Evolutionary conservation across 2,797 vertebrate genomes (phyloP), one percentile per base, ranked within the genome.

Genomic region (Danio kyathit): DNA sequence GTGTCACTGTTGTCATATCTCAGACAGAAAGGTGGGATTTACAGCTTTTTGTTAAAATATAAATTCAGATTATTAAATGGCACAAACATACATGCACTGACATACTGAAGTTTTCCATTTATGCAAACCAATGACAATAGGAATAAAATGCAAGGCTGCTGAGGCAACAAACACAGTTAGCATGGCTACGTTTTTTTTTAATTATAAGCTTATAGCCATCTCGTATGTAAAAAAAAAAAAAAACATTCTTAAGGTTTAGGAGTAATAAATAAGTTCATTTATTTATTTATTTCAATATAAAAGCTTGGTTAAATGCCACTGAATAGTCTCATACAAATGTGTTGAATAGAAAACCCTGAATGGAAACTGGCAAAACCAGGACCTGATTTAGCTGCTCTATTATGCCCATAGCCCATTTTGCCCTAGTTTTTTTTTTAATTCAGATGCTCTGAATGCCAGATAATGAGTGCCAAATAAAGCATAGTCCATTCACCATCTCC

Each of bases 1-100:
- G 86, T 83, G 88, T 86, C 84, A 86, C 84, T 88, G 83, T 88
- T 87, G 88, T 67, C 79, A 81, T 84, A 71, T 69, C 11, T 83
- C 71, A 69, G 49, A 61, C 16, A 1, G n/a, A 21, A 60, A 16
- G 3, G 4, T 51, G 61, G 56, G 12, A 61, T 61, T 71, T 61
- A 5, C 46, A 51, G 7, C 16, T 69, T 60, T 49, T 61, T 52
- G 49, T 5, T 52, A 29, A 29, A 29, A 29, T 29, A 29, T 29
- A 29, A 29, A 29, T 29, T 29, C 29, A 29, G 29, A 29, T 29
- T 29, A 29, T 29, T 29, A 29, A 29, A 29, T 29, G 3, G 29
- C 29, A 29, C 29, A 29, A 29, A 29, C 29, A 29, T 29, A 29
- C 29, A 29, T 29, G 29, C 29, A 29, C 29, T 29, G 29, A 29